Conservation (phyloP, 2,888 invertebrate genomes). For the Heliconius ismenius region DNA sequence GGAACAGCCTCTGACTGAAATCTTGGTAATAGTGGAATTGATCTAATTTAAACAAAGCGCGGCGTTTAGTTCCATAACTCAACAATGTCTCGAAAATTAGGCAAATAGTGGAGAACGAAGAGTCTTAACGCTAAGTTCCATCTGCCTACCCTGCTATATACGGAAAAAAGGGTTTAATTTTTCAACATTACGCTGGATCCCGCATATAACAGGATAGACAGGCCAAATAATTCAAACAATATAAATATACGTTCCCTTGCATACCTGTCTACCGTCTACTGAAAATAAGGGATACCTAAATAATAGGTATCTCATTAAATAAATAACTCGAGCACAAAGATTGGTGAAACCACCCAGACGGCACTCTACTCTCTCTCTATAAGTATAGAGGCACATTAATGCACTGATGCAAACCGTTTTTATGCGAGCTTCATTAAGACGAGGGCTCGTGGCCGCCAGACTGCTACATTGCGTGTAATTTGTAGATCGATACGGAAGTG, state of each 20-base stretch:
- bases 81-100: background rate
- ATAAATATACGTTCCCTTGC: background rate
- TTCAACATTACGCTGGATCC: background rate
- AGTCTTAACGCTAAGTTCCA: background rate
- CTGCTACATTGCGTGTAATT: conserved; percentile 29
- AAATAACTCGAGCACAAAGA: conserved; percentile 9
- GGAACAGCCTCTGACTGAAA: too few relatives aligned
- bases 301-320: conserved; percentile 20
- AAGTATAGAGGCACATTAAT: conserved; percentile 8
- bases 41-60: too few relatives aligned
- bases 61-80: background rate
- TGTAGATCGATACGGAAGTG: conserved; percentile 8
- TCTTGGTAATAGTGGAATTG: too few relatives aligned
- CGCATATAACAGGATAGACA: background rate
- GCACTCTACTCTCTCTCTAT: background rate
- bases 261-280: background rate
- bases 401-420: conserved; percentile 23
- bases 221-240: background rate
- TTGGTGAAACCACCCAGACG: conserved; percentile 14
- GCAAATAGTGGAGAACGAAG: background rate
- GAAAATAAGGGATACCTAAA: conserved; percentile 10
- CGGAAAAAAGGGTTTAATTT: background rate
- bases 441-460: conserved; percentile 31
- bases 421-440: conserved; percentile 38
- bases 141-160: background rate